These are phyloP conservation scores for Popillia japonica DNA, from an alignment of 1,140 invertebrate genomes.

Conservation along the genomic window DNA sequence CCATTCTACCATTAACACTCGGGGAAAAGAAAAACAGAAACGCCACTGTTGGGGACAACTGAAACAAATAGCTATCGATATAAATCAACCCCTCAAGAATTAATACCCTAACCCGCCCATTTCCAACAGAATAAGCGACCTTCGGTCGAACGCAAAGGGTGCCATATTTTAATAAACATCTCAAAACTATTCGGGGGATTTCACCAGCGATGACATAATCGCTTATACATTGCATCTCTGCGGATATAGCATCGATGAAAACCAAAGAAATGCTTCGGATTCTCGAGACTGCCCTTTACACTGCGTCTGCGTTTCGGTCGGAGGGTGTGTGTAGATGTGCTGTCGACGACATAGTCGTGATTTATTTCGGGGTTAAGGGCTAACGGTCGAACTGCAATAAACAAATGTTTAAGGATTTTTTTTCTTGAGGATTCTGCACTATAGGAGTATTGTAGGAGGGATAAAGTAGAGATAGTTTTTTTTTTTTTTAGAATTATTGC, in stretches of 20 bases:
- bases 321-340: not conserved
- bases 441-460: too few species aligned
- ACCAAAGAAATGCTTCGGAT: not conserved
- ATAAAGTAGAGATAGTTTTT: too few species aligned
- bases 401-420: not conserved
- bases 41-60: conserved; percentile 1
- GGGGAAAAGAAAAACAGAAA: not conserved
- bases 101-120: not conserved
- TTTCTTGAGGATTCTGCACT: too few species aligned
- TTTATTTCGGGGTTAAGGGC: conserved; percentile 10
- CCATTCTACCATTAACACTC: not conserved
- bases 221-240: not conserved
- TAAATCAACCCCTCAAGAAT: conserved; percentile 25
- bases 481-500: too few species aligned
- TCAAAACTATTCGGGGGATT: not conserved
- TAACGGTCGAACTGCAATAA: conserved; percentile 12
- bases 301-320: not conserved
- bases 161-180: conserved; percentile 21
- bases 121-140: not conserved
- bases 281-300: not conserved
- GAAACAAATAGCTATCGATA: not conserved
- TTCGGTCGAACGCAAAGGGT: not conserved
- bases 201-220: not conserved
- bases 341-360: not conserved
- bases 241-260: not conserved